Evolutionary conservation across 2,797 vertebrate species (phyloP).

Genomic region (Galagoides demidoff): DNA sequence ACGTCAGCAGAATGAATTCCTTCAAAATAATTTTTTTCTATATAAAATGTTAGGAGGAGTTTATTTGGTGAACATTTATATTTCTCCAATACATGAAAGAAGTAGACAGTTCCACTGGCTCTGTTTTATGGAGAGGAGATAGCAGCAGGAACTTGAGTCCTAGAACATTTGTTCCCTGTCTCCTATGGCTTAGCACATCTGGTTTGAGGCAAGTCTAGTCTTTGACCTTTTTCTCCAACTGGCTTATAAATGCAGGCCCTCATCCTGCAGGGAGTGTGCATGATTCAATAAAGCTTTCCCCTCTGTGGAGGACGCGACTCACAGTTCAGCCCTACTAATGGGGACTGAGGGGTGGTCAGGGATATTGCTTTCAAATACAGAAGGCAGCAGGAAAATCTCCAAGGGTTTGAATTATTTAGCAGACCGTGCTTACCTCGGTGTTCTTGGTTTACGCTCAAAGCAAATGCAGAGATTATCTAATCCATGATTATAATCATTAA

Average conservation of each 20-base stretch:
- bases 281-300: background rate
- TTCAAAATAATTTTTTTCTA: slow-evolving; percentile 6
- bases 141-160: background rate
- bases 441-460: slow-evolving; percentile 41
- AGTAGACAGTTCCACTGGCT: background rate
- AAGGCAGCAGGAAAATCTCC: background rate
- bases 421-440: background rate
- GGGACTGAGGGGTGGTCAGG: background rate
- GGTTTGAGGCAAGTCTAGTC: background rate
- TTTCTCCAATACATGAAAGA: background rate
- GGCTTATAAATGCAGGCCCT: background rate
- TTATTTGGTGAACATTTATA: background rate
- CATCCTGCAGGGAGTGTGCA: background rate
- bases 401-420: slow-evolving; percentile 34
- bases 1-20: background rate
- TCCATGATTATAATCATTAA: background rate
- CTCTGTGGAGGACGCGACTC: background rate
- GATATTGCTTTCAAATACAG: slow-evolving; percentile 21
- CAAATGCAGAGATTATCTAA: slow-evolving; percentile 28
- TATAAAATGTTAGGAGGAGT: background rate
- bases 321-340: slow-evolving; percentile 28
- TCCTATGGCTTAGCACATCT: background rate
- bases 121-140: background rate
- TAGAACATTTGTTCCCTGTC: background rate
- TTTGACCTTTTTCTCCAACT: background rate